phyloP scores from a whole-genome alignment of 2,797 vertebrate genomes.

The Oreochromis mossambicus region DNA sequence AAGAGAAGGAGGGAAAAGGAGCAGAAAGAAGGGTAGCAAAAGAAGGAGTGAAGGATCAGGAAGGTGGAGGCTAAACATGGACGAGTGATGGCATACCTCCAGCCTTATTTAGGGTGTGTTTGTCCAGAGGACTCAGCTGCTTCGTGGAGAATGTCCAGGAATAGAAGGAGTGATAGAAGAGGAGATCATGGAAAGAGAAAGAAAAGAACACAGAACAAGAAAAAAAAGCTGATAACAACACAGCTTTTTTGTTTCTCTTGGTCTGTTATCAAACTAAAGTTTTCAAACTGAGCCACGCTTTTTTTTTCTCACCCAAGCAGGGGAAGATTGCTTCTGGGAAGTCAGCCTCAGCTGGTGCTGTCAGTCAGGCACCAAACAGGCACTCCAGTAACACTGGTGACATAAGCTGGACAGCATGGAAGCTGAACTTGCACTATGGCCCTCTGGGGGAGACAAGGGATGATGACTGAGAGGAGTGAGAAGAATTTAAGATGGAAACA shows the following conservation, averaged over 20 bases:
- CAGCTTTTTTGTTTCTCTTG: neutral
- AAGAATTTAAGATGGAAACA: slow-evolving; percentile 16
- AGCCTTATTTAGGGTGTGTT: slow-evolving; percentile 65
- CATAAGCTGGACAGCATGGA: slow-evolving; percentile 26
- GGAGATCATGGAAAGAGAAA: neutral
- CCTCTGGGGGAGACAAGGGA: neutral
- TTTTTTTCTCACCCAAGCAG: neutral
- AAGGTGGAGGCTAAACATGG: neutral
- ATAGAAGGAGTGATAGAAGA: slow-evolving; percentile 52
- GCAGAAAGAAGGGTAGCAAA: neutral
- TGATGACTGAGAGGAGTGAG: slow-evolving; percentile 2
- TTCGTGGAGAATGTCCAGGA: slow-evolving; percentile 57
- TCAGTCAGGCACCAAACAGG: slow-evolving; percentile 47
- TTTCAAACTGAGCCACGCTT: neutral
- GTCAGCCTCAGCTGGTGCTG: slow-evolving; percentile 59
- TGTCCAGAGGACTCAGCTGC: slow-evolving; percentile 55
- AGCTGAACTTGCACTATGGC: neutral
- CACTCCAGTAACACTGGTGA: slow-evolving; percentile 29
- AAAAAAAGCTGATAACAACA: neutral
- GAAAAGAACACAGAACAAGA: neutral
- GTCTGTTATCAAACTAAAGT: neutral
- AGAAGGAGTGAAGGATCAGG: neutral
- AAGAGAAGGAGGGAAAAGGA: neutral
- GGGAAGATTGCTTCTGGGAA: neutral
- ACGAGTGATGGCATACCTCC: slow-evolving; percentile 23